Conservation (phyloP, 2,888 invertebrate species). For the Ochropleura plecta region DNA sequence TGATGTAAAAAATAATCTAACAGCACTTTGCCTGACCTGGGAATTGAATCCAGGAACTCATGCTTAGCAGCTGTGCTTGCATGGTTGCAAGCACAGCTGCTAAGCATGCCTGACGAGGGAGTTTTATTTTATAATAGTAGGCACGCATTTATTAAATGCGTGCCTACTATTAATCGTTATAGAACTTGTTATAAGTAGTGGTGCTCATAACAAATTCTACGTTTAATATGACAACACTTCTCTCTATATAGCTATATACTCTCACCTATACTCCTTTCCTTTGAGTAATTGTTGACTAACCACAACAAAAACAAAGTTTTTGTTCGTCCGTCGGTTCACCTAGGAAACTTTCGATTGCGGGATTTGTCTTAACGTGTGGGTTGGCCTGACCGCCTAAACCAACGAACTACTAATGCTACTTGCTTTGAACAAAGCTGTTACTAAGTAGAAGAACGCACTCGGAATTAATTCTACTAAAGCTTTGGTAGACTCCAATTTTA, state of each 20-base stretch:
- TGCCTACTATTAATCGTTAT: too few species aligned
- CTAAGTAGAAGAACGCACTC: slow-evolving; percentile 9
- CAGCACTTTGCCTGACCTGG: too few species aligned
- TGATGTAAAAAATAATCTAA: too few species aligned
- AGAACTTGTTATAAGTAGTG: too few species aligned
- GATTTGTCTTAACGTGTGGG: slow-evolving; percentile 52
- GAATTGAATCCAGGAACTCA: too few species aligned
- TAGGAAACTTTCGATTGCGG: slow-evolving; percentile 53
- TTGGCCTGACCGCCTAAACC: slow-evolving; percentile 46
- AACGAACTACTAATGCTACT: slow-evolving; percentile 32
- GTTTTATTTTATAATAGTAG: too few species aligned
- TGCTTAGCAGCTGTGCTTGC: too few species aligned
- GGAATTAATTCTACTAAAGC: slow-evolving; percentile 9
- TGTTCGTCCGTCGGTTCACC: slow-evolving; percentile 30
- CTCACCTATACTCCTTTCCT: slow-evolving; percentile 1
- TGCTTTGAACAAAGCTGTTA: slow-evolving; percentile 31
- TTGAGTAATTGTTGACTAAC: slow-evolving; percentile 34
- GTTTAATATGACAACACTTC: not conserved
- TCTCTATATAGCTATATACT: not conserved
- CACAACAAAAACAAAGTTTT: slow-evolving; percentile 57
- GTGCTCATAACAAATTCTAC: not conserved
- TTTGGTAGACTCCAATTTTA: slow-evolving; percentile 3
- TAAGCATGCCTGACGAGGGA: too few species aligned
- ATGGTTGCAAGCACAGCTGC: too few species aligned
- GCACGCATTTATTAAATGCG: too few species aligned